Evolutionary conservation across 1,140 invertebrate genomes (phyloP).

Genomic region (Drosophila orosa): DNA sequence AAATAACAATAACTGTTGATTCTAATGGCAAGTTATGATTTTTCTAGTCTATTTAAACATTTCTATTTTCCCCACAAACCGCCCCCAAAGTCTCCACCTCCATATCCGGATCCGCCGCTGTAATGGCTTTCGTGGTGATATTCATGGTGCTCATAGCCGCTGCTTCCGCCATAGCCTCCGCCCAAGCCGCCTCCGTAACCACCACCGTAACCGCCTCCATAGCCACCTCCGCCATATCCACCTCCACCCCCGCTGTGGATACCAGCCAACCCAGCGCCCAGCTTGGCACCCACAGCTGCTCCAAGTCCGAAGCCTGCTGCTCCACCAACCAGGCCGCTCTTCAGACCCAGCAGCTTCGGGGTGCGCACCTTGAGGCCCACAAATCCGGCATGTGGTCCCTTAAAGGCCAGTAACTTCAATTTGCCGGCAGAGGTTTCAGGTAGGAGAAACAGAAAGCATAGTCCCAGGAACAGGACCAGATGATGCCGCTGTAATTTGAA

Average conservation of each 20-base stretch:
- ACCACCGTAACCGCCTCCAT: conserved; percentile 54
- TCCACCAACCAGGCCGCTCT: conserved; percentile 50
- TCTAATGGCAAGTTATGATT: conserved; percentile 44
- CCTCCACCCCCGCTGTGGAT: conserved; percentile 15
- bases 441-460: conserved; percentile 38
- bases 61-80: conserved; percentile 63
- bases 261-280: conserved; percentile 20
- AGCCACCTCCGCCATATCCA: conserved; percentile 26
- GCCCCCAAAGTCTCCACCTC: conserved; percentile 40
- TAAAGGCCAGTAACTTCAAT: conserved; percentile 67
- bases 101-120: conserved; percentile 48
- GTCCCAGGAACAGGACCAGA: conserved; percentile 34
- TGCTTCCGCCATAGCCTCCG: conserved; percentile 33
- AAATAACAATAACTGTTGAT: conserved; percentile 50
- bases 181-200: conserved; percentile 44
- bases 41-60: not conserved
- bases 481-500: conserved; percentile 23
- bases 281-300: conserved; percentile 25
- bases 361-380: conserved; percentile 60
- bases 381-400: conserved; percentile 68
- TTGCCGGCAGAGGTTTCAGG: conserved; percentile 47
- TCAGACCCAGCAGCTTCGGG: conserved; percentile 65
- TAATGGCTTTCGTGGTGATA: conserved; percentile 67
- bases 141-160: conserved; percentile 69
- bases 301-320: conserved; percentile 54